Base-by-base conservation (phyloP, 1,140 invertebrate genomes). In the Carposina sasakii region DNA sequence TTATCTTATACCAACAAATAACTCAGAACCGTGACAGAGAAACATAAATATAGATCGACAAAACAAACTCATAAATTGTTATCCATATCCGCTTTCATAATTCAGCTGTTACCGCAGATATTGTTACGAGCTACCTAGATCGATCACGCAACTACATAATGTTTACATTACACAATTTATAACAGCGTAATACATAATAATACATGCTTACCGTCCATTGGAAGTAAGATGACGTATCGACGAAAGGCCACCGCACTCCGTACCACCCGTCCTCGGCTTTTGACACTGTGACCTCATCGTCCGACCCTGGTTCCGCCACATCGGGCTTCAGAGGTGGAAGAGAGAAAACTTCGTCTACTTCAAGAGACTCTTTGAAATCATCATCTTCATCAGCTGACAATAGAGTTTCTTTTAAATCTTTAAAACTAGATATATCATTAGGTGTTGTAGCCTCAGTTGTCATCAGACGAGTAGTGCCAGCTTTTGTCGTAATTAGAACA, bases 161-260 rank as follows among this genome's bases (percentile, higher is more conserved):
- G 54, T 48, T 60, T 54, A 63, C 43, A 62, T 63, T 65, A 58
- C 46, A 60, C 60, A 67, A 65, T 15, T 52, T 47, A 37, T n/a
- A n/a, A n/a, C n/a, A n/a, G n/a, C n/a, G n/a, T n/a, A n/a, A n/a
- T n/a, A n/a, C n/a, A n/a, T n/a, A 28, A 26, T 33, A 58, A 45
- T 31, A 28, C 37, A 37, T 49, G 66, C 87, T 87, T 65, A 90
- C 89, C 71, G 87, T 87, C 89, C 88, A 90, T 67, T 89, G 89
- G 58, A 89, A 88, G 61, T 89, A 88, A 22, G 88, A 87, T 3
- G 89, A 88, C n/a, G 87, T 83, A 69, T 90, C 88, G 31, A 87
- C 84, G 61, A 89, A 90, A 28, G 89, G 87, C 89, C 89, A 90
- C 16, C 73, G 69, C 3, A 76, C 75, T 34, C 72, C 76, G 60